phyloP scores from a whole-genome alignment of 2,797 vertebrate genomes.

The Potorous gilbertii region DNA sequence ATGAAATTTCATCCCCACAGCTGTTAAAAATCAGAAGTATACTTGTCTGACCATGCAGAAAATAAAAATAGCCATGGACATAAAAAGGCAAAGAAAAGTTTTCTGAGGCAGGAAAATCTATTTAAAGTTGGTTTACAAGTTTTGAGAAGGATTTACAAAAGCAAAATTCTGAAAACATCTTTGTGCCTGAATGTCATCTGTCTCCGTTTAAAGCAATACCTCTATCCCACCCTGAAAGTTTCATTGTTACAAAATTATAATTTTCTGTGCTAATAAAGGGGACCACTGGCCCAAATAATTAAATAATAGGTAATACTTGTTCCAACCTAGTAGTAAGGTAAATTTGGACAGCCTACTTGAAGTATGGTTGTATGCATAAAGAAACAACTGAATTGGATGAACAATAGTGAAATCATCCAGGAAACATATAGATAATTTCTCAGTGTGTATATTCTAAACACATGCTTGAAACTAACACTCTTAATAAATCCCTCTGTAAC shows the following conservation, averaged over 20 bases:
- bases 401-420: neutral
- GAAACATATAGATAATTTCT: constrained; percentile 2
- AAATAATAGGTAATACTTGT: neutral
- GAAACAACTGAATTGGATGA: neutral
- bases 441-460: neutral
- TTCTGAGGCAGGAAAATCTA: constrained; percentile 8
- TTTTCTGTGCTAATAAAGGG: constrained; percentile 39
- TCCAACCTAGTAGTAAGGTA: neutral
- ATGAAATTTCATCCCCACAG: constrained; percentile 11
- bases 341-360: neutral
- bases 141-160: constrained; percentile 44
- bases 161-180: constrained; percentile 42
- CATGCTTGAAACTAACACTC: neutral
- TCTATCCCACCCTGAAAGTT: neutral
- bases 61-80: constrained; percentile 54
- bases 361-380: neutral
- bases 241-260: neutral
- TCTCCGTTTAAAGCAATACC: constrained; percentile 24
- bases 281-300: neutral
- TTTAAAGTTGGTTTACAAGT: constrained; percentile 27
- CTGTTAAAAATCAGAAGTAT: constrained; percentile 49
- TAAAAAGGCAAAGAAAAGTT: constrained; percentile 8
- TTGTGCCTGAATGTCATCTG: constrained; percentile 3
- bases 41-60: constrained; percentile 34
- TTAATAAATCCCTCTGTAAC: neutral